Evolutionary conservation across 2,888 invertebrate genomes (phyloP).

Genomic region (Serripes groenlandicus): DNA sequence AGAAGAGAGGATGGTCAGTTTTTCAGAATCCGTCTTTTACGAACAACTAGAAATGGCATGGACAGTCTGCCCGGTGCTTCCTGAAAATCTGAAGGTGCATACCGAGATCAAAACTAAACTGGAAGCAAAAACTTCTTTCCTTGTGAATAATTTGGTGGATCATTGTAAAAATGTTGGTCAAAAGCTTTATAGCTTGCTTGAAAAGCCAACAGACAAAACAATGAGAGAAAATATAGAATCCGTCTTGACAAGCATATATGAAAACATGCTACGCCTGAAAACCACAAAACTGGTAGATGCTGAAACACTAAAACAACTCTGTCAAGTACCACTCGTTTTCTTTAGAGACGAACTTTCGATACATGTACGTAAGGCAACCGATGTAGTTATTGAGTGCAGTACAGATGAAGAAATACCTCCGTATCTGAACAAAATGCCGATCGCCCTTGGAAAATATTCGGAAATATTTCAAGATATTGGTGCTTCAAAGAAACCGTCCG

Average conservation of each 20-base stretch:
- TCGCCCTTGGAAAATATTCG: slow-evolving; percentile 61
- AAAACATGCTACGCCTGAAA: neutral
- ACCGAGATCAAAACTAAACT: neutral
- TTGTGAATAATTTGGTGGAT: neutral
- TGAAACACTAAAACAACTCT: neutral
- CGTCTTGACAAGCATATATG: slow-evolving; percentile 24
- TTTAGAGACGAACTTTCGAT: slow-evolving; percentile 41
- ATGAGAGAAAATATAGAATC: neutral
- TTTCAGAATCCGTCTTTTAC: slow-evolving; percentile 19
- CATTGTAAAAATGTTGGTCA: slow-evolving; percentile 11
- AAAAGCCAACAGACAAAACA: neutral
- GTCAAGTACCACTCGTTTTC: slow-evolving; percentile 22
- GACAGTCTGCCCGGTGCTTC: slow-evolving; percentile 25
- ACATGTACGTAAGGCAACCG: slow-evolving; percentile 58
- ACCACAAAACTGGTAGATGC: neutral
- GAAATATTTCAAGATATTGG: slow-evolving; percentile 72
- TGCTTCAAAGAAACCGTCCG: slow-evolving; percentile 56
- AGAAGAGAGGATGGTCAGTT: slow-evolving; percentile 9
- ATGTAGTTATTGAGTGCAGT: slow-evolving; percentile 57
- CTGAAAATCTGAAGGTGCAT: neutral
- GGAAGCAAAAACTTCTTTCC: neutral
- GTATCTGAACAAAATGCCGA: slow-evolving; percentile 70
- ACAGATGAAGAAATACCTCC: slow-evolving; percentile 68
- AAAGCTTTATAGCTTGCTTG: neutral
- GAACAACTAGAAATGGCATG: slow-evolving; percentile 15